phyloP scores from a whole-genome alignment of 1,140 invertebrate genomes.

The Lepidurus couesii region DNA sequence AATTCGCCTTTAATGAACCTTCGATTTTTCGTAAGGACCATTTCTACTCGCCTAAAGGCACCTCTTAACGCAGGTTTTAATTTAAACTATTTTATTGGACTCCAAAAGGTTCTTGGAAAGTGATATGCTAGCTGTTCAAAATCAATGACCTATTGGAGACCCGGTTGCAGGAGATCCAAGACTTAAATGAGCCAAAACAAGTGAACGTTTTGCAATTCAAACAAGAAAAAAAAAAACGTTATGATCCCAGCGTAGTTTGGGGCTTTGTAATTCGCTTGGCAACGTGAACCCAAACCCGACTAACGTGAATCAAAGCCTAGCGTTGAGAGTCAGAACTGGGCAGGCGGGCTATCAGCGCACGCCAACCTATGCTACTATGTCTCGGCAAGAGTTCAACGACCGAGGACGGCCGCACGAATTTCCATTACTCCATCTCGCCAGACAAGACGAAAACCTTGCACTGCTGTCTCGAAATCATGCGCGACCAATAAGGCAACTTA shows the following conservation, averaged over 20 bases:
- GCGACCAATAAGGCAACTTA: neutral
- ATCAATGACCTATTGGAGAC: too few species aligned
- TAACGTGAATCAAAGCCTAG: neutral
- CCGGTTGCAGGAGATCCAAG: too few species aligned
- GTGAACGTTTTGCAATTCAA: too few species aligned
- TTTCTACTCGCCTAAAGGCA: too few species aligned
- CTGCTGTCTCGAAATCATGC: slow-evolving; percentile 13
- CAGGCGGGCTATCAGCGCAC: slow-evolving; percentile 7
- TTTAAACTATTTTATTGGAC: too few species aligned
- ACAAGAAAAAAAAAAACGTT: too few species aligned
- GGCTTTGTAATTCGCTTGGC: neutral
- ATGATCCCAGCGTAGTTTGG: neutral
- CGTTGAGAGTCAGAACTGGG: neutral
- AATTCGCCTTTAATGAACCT: too few species aligned
- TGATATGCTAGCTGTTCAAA: too few species aligned
- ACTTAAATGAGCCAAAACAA: too few species aligned
- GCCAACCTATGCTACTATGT: neutral
- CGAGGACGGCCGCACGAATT: slow-evolving; percentile 20
- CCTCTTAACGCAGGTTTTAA: too few species aligned
- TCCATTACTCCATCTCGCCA: slow-evolving; percentile 18
- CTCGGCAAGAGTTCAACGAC: slow-evolving; percentile 11
- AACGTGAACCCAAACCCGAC: neutral
- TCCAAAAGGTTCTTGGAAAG: too few species aligned
- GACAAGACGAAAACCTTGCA: slow-evolving; percentile 15
- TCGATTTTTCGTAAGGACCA: too few species aligned